Base-by-base conservation (phyloP, 1,140 invertebrate species). In the Dendroctonus valens region DNA sequence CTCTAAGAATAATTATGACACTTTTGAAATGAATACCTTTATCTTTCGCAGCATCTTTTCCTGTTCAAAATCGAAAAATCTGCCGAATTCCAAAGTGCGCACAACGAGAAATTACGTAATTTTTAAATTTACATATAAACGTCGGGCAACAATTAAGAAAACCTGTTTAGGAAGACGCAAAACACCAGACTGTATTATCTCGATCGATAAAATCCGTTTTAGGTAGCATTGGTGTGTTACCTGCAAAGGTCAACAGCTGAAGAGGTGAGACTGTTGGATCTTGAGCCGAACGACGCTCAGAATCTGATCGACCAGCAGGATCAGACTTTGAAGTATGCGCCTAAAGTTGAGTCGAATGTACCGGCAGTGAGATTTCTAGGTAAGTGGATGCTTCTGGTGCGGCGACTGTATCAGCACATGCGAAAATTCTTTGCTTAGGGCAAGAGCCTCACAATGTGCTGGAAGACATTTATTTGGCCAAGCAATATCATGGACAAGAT, bases 391-490 rank as follows among this genome's bases (percentile, higher is more conserved):
- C 26, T 26, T 26, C 26, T 26, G 3, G 26, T 1, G 26, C 26
- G 1, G 3, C 26, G 1, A 26, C 1, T 26, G 26, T 26, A 26
- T 26, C 1, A 3, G 26, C 3, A 26, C 26, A 26, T 26, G 26
- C 37, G 41, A 46, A 26, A 15, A 59, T 75, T 76, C 1, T 26
- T 26, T 26, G 26, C 26, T 65, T 82, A 79, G 68, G 86, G 51
- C 81, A 86, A 51, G 84, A 86, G 73, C 82, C 85, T 4, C 82
- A 86, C n/a, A 82, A 87, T 8, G 86, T 85, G 57, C 77, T 85
- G 37, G 85, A 87, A 77, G 85, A 87, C 78, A 84, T 86, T 37
- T 87, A 87, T 72, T 76, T 84, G 55, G 86, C 85, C 2, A 81
- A 82, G 65, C 86, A 87, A 73, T 87, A 82, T 71, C 86, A 87